Evolutionary conservation across 2,888 invertebrate species (phyloP), one percentile per base, ranked within the genome.

Genomic region (Tholera decimalis): DNA sequence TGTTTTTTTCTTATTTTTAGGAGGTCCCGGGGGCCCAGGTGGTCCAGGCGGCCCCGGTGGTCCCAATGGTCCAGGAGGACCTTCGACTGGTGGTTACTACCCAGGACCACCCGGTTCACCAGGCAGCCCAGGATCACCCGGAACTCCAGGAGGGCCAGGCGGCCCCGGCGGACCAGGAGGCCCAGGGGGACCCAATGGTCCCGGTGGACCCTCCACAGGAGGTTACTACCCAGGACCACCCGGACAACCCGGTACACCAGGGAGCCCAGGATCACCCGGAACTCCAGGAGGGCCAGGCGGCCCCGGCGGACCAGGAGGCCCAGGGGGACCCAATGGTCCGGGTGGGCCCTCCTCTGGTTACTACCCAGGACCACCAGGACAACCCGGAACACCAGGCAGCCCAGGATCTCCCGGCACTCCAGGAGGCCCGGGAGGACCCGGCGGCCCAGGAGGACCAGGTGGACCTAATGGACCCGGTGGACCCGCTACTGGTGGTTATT

Each of bases 161-260:
- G 60, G 80, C 7, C 82, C 80, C 28, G 83, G 81, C 15, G 35
- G 35, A 0, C 84, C 86, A 13, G 82, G 78, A 6, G 57, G 75
- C 43, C 82, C 81, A 20, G 84, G 82, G 8, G 60, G 80, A 4
- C 82, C 80, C 3, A 74, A 79, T 18, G 84, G 85, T 22, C 93
- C 93, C 18, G 88, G 69, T 0, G 88, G 85, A 24, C 85, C 86
- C 0, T 41, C 72, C 1, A 67, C 61, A 9, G 46, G 53, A 22
- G 83, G 79, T 58, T 86, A 73, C 18, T 75, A 79, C 41, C 77
- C 79, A 35, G 77, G 75, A 50, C 53, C 67, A 54, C 37, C 73
- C 20, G 76, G 77, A 37, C 44, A 68, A 47, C 33, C 71, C 22
- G 66, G 72, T 3, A 30, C 62, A 4, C 58, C 82, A 9, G 88